Conservation (phyloP, 2,797 vertebrate genomes). For the Chanos chanos region DNA sequence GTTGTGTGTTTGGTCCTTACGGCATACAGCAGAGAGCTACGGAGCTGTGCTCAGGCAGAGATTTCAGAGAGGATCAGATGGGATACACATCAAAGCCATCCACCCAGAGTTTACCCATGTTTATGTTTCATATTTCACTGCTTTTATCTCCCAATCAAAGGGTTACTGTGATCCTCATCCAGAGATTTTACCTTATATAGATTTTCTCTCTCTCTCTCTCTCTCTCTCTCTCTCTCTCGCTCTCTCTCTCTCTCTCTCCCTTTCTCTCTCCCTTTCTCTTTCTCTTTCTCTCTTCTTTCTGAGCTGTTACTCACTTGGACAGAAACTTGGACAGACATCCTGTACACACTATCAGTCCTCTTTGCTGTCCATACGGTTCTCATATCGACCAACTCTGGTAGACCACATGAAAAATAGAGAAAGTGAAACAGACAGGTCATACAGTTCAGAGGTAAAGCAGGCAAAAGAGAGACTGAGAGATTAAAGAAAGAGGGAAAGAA, state of each 20-base stretch:
- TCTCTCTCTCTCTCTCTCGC: conserved; percentile 20
- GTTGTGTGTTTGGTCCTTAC: not conserved
- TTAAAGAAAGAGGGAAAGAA: conserved; percentile 34
- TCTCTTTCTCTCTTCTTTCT: conserved; percentile 28
- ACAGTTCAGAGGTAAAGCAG: not conserved
- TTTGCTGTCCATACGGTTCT: conserved; percentile 55
- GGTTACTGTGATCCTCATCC: conserved; percentile 41
- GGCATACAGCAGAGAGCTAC: conserved; percentile 1
- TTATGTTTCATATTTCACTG: conserved; percentile 60
- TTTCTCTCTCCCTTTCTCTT: not conserved
- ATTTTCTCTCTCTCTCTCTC: not conserved
- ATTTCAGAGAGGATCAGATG: conserved; percentile 13
- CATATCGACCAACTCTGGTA: conserved; percentile 43
- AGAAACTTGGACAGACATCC: conserved; percentile 46
- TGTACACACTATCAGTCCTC: conserved; percentile 44
- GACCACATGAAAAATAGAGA: conserved; percentile 4
- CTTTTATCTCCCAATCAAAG: conserved; percentile 56
- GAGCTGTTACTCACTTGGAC: conserved; percentile 33
- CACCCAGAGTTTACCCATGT: conserved; percentile 38
- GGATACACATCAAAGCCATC: conserved; percentile 57
- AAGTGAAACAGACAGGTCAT: not conserved
- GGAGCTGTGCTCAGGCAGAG: not conserved
- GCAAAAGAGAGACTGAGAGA: not conserved
- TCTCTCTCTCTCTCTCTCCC: not conserved
- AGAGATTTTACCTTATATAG: conserved; percentile 26